These are phyloP conservation scores for Pammene fasciana DNA, from an alignment of 2,888 invertebrate genomes.

Conservation along the genomic window DNA sequence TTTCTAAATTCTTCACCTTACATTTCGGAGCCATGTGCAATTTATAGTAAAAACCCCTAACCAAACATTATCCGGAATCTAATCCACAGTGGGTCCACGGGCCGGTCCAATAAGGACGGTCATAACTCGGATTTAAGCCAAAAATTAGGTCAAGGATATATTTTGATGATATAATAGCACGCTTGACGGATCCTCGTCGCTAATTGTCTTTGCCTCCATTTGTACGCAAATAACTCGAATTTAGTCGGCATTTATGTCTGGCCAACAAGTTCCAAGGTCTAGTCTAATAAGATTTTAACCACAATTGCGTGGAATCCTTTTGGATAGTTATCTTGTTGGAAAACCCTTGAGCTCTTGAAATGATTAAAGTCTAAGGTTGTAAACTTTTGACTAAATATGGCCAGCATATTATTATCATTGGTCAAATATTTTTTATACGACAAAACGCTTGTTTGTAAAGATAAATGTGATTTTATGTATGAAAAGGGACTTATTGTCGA, in stretches of 20 bases:
- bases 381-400: too few relatives aligned
- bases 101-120: not conserved
- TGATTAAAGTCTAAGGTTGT: not conserved
- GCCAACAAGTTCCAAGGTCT: constrained; percentile 22
- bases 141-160: constrained; percentile 36
- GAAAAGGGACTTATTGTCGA: too few relatives aligned
- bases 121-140: constrained; percentile 27
- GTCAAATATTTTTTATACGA: too few relatives aligned
- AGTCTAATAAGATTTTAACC: constrained; percentile 20
- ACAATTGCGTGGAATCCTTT: constrained; percentile 20
- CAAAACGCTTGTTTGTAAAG: too few relatives aligned
- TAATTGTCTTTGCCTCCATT: constrained; percentile 32
- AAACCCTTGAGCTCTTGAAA: not conserved
- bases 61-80: not conserved
- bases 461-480: too few relatives aligned
- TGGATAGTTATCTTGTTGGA: not conserved
- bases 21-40: too few relatives aligned
- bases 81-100: not conserved
- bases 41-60: too few relatives aligned
- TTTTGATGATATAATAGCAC: constrained; percentile 30
- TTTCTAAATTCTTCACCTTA: too few relatives aligned
- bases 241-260: constrained; percentile 12
- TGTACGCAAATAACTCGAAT: constrained; percentile 23
- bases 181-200: constrained; percentile 25
- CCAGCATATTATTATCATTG: too few relatives aligned